These are phyloP conservation scores for Epinephelus awoara DNA, from an alignment of 2,797 vertebrate genomes.

Conservation along the genomic window DNA sequence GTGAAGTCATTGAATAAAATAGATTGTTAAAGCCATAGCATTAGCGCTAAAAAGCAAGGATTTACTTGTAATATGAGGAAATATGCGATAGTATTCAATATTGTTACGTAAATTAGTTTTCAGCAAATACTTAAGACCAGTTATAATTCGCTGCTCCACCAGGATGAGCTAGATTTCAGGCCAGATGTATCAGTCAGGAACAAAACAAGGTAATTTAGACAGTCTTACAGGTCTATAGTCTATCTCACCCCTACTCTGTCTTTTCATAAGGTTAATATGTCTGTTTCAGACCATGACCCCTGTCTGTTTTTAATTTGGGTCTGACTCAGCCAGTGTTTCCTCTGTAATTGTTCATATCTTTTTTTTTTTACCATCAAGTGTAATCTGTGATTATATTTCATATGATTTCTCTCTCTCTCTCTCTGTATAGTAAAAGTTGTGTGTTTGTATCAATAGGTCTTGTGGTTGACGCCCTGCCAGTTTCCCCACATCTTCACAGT, in stretches of 20 bases:
- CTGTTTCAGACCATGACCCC: not conserved
- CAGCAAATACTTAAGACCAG: too few relatives aligned
- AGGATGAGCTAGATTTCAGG: not conserved
- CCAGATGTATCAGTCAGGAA: too few relatives aligned
- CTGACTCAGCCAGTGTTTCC: not conserved
- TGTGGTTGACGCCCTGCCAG: not conserved
- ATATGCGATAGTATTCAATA: too few relatives aligned
- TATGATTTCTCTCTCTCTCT: not conserved
- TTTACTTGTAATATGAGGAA: not conserved
- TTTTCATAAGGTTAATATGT: not conserved
- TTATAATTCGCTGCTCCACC: too few relatives aligned
- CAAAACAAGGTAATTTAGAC: not conserved
- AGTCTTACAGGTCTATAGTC: not conserved
- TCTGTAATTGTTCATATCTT: not conserved
- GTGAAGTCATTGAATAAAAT: not conserved
- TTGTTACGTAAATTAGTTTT: too few relatives aligned
- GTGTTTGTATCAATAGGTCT: not conserved
- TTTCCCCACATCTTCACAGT: not conserved
- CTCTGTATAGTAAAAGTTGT: not conserved
- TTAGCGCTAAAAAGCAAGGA: not conserved
- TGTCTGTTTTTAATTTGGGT: not conserved
- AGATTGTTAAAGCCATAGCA: too few relatives aligned
- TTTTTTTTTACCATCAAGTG: not conserved
- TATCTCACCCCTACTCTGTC: not conserved
- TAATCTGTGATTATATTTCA: not conserved